phyloP scores from a whole-genome alignment of 64 coral and sea anemone genomes.

The Actinia equina region DNA sequence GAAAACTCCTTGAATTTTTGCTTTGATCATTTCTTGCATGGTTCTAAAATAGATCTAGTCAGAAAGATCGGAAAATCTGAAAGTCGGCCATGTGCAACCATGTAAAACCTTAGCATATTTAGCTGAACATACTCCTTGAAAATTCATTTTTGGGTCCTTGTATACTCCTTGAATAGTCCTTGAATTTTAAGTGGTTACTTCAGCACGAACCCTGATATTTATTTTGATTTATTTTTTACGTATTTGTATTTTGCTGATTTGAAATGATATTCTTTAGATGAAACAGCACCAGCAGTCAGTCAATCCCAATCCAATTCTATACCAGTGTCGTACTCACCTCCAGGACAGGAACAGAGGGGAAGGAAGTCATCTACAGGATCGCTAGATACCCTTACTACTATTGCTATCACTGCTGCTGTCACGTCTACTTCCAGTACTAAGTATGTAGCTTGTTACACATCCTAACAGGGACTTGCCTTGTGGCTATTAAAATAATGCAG shows the following conservation, averaged over 20 bases:
- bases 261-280: background rate
- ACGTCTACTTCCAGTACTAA: slow-evolving; percentile 51
- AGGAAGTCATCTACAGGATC: slow-evolving; percentile 80
- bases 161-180: no score
- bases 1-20: no score
- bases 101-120: no score
- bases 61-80: no score
- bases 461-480: background rate
- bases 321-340: background rate
- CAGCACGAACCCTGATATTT: no score
- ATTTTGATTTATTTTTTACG: no score
- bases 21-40: no score
- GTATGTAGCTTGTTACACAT: slow-evolving; percentile 34
- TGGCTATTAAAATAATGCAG: background rate
- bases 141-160: no score
- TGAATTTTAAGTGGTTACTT: no score
- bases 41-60: no score
- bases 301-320: slow-evolving; percentile 34
- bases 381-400: slow-evolving; percentile 84
- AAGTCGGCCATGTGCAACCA: no score
- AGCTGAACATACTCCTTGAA: no score
- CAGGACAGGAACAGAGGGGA: background rate
- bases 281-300: slow-evolving; percentile 24
- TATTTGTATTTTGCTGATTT: background rate
- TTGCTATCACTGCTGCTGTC: slow-evolving; percentile 90